Conservation (phyloP, 2,113 vertebrate genomes). For the Pimephales promelas region DNA sequence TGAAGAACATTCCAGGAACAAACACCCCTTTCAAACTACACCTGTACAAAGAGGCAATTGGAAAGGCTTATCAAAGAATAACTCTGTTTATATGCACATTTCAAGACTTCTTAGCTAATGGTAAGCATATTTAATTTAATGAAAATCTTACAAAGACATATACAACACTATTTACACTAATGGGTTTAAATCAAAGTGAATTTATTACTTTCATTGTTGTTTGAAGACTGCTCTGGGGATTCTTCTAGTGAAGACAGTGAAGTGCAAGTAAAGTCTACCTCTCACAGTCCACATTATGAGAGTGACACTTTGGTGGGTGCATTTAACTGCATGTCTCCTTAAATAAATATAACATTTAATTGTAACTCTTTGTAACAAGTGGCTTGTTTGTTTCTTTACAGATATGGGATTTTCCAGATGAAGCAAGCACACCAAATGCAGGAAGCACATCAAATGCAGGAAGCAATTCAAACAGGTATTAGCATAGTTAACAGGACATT, state of each 20-base stretch:
- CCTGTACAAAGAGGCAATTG: slow-evolving; percentile 1
- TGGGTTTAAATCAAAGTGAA: background rate
- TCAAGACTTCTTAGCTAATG: slow-evolving; percentile 14
- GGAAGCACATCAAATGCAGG: background rate
- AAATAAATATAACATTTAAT: slow-evolving; percentile 14
- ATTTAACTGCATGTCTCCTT: background rate
- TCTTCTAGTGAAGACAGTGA: slow-evolving; percentile 5
- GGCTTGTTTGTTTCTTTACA: background rate
- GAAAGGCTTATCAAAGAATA: slow-evolving; percentile 12
- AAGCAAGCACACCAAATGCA: background rate
- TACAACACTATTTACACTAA: background rate
- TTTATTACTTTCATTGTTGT: background rate
- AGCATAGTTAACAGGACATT: background rate
- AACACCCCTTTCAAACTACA: slow-evolving; percentile 8
- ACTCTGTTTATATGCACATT: background rate
- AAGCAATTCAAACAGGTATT: background rate
- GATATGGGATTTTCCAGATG: background rate
- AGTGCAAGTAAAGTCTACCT: background rate
- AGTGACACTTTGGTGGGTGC: slow-evolving; percentile 3
- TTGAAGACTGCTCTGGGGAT: background rate
- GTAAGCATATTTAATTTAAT: background rate
- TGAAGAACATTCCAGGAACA: slow-evolving; percentile 27
- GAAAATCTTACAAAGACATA: too few species aligned
- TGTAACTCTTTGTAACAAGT: background rate
- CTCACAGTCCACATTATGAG: background rate